Conservation (phyloP, 2,113 vertebrate genomes). For the Oncorhynchus keta region DNA sequence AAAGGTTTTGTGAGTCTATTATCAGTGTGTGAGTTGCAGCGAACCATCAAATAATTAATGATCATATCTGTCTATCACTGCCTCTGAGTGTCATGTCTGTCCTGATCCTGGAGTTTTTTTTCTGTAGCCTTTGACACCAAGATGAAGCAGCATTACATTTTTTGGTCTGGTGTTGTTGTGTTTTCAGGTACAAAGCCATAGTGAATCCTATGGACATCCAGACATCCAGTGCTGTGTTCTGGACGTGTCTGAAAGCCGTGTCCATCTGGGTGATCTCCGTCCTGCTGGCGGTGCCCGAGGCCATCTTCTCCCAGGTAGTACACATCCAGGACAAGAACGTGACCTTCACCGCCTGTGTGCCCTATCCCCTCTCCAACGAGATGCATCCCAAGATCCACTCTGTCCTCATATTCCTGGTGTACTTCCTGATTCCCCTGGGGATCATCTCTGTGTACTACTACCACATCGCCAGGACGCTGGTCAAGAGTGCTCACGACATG, state of each 20-base stretch:
- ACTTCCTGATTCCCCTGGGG: slow-evolving; percentile 87
- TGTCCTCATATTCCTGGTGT: slow-evolving; percentile 90
- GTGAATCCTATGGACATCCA: slow-evolving; percentile 98
- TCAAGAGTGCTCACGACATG: slow-evolving; percentile 89
- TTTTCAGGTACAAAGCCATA: slow-evolving; percentile 88
- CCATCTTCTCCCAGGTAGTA: slow-evolving; percentile 86
- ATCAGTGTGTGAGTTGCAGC: no score
- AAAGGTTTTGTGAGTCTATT: no score
- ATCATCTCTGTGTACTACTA: slow-evolving; percentile 92
- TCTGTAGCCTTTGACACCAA: no score
- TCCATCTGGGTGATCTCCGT: slow-evolving; percentile 88
- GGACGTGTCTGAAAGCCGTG: slow-evolving; percentile 85
- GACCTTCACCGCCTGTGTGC: slow-evolving; percentile 88
- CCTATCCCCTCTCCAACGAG: slow-evolving; percentile 86
- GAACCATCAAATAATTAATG: no score
- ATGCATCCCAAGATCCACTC: slow-evolving; percentile 93
- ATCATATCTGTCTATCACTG: no score
- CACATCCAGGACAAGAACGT: slow-evolving; percentile 70
- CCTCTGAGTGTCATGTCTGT: no score
- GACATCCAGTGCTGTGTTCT: slow-evolving; percentile 81
- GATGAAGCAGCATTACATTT: no score
- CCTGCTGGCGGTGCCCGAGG: slow-evolving; percentile 87
- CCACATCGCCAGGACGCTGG: slow-evolving; percentile 89
- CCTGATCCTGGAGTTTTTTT: no score
- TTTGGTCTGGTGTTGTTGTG: background rate